These are phyloP conservation scores for Parnassius apollo DNA, from an alignment of 2,888 invertebrate species.

Conservation along the genomic window DNA sequence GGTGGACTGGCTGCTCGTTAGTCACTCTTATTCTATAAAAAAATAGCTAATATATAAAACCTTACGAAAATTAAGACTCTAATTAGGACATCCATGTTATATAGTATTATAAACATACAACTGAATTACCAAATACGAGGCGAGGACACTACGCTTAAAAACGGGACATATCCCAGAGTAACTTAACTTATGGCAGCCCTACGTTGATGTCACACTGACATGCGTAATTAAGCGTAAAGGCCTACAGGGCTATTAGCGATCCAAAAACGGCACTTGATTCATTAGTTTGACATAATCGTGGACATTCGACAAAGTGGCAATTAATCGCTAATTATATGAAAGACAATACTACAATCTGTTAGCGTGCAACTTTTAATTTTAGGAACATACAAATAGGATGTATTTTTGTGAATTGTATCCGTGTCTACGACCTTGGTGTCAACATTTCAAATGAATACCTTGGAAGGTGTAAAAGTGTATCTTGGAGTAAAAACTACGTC, in stretches of 20 bases:
- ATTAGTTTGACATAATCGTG: constrained; percentile 24
- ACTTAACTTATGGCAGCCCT: too few species aligned
- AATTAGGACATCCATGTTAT: too few species aligned
- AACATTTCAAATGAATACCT: constrained; percentile 38
- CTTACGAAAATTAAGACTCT: too few species aligned
- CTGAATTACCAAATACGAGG: too few species aligned
- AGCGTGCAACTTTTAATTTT: not conserved
- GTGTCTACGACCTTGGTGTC: constrained; percentile 25
- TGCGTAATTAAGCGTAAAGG: constrained; percentile 24
- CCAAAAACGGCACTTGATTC: constrained; percentile 33
- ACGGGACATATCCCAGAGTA: too few species aligned
- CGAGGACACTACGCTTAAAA: too few species aligned
- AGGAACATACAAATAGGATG: not conserved
- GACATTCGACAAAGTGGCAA: constrained; percentile 30
- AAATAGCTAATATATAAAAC: too few species aligned
- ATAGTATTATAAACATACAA: too few species aligned
- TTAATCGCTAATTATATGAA: constrained; percentile 30
- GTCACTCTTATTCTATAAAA: too few species aligned
- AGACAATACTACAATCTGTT: not conserved
- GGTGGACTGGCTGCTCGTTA: too few species aligned
- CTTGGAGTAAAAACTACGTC: constrained; percentile 32
- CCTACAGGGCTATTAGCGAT: constrained; percentile 23
- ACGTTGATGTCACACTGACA: constrained; percentile 10
- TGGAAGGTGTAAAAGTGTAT: constrained; percentile 53
- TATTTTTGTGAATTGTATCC: not conserved